These are phyloP conservation scores for Harpalus rufipes DNA, from an alignment of 2,888 invertebrate species.

Conservation along the genomic window DNA sequence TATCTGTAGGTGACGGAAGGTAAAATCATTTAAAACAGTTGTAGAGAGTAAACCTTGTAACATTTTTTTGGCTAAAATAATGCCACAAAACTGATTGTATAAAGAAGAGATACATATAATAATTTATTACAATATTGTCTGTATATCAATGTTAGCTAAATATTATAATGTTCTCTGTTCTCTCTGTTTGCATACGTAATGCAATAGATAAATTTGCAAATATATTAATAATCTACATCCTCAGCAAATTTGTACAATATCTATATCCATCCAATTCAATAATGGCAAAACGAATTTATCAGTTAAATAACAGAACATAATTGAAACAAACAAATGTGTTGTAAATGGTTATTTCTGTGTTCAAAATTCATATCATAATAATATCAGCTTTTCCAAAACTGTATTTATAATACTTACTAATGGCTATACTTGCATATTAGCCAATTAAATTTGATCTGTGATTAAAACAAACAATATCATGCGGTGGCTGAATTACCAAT, in stretches of 20 bases:
- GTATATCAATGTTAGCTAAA: too few relatives aligned
- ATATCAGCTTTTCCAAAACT: slow-evolving; percentile 35
- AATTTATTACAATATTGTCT: too few relatives aligned
- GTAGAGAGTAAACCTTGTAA: too few relatives aligned
- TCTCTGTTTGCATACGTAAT: neutral
- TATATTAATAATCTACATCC: neutral
- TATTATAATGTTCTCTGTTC: too few relatives aligned
- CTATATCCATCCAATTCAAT: neutral
- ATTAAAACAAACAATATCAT: slow-evolving; percentile 48
- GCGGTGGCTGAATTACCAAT: neutral
- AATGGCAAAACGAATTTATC: slow-evolving; percentile 15
- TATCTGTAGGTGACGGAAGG: too few relatives aligned
- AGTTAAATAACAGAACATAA: neutral
- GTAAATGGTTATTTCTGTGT: neutral
- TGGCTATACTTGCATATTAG: slow-evolving; percentile 36
- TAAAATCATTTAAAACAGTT: too few relatives aligned
- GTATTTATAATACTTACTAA: slow-evolving; percentile 42
- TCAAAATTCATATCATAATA: neutral
- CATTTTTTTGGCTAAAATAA: too few relatives aligned
- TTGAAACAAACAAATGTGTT: slow-evolving; percentile 2
- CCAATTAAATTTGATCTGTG: slow-evolving; percentile 51
- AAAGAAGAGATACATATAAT: too few relatives aligned
- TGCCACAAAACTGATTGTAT: too few relatives aligned
- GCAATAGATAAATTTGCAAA: neutral
- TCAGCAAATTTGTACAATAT: slow-evolving; percentile 2